A percentile compares a stretch with the other conserved stretches of the same genome.
Evolutionary conservation across 1,140 invertebrate species (phyloP).

Genomic region (Drosophila ercepeae): DNA sequence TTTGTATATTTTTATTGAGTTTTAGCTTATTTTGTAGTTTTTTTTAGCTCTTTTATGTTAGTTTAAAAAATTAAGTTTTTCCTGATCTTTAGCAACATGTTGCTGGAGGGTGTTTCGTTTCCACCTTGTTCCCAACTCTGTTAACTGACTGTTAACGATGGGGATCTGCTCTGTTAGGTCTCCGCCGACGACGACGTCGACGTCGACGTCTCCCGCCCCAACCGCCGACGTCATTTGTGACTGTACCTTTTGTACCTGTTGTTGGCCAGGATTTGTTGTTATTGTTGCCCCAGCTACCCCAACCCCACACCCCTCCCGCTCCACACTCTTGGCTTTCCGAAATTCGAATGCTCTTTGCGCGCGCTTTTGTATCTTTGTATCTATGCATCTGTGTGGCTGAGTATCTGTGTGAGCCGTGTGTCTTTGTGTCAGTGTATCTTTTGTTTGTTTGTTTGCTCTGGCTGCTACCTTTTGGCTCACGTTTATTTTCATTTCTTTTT

Average conservation of each 20-base stretch:
- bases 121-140: background rate
- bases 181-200: conserved; percentile 4
- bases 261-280: conserved; percentile 47
- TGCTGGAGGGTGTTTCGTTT: background rate
- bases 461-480: conserved; percentile 52
- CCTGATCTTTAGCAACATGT: background rate
- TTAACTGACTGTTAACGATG: background rate
- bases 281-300: conserved; percentile 38
- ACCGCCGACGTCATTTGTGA: conserved; percentile 47
- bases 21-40: too few species aligned
- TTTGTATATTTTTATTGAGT: too few species aligned
- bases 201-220: conserved; percentile 9
- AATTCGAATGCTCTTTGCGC: conserved; percentile 70
- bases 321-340: conserved; percentile 48
- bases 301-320: background rate
- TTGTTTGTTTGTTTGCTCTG: conserved; percentile 60
- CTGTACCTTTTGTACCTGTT: conserved; percentile 80
- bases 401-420: conserved; percentile 57
- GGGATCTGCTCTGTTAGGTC: conserved; percentile 1
- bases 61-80: background rate
- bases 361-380: conserved; percentile 58
- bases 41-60: too few species aligned
- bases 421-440: conserved; percentile 57
- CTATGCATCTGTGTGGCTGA: conserved; percentile 18
- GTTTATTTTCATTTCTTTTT: conserved; percentile 53